phyloP scores from a whole-genome alignment of 2,797 vertebrate genomes.

The Rhyacichthys aspro region DNA sequence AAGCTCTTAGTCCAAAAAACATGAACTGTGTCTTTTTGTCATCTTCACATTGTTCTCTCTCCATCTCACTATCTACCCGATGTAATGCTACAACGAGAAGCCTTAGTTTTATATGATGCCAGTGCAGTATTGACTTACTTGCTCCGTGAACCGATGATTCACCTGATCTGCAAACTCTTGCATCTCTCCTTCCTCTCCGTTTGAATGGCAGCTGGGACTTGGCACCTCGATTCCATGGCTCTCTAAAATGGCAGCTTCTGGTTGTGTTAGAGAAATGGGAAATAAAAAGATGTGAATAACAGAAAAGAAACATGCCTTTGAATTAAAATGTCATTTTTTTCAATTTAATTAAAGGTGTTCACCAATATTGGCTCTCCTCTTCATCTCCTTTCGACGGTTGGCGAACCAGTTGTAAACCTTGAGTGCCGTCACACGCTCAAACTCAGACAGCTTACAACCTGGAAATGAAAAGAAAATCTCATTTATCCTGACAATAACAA shows the following conservation, averaged over 20 bases:
- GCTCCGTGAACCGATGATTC: constrained; percentile 77
- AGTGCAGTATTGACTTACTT: constrained; percentile 48
- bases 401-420: constrained; percentile 90
- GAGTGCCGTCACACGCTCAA: constrained; percentile 84
- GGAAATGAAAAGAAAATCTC: constrained; percentile 12
- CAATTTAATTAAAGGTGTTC: constrained; percentile 23
- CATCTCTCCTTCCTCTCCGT: constrained; percentile 83
- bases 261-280: constrained; percentile 13
- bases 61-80: no score
- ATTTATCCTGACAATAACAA: not conserved
- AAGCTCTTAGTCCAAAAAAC: no score
- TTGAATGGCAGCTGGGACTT: constrained; percentile 86
- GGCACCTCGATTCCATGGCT: constrained; percentile 86
- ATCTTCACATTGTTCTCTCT: no score
- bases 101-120: no score
- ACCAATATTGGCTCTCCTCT: constrained; percentile 87
- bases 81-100: no score
- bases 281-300: not conserved
- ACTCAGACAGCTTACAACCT: constrained; percentile 86
- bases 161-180: constrained; percentile 83
- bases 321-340: no score
- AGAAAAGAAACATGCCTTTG: not conserved
- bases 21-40: no score
- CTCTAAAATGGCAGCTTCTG: constrained; percentile 87
- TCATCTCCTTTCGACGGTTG: constrained; percentile 88